Evolutionary conservation across 2,888 invertebrate genomes (phyloP), one percentile per base, ranked within the genome.

Genomic region (Thyatira batis): DNA sequence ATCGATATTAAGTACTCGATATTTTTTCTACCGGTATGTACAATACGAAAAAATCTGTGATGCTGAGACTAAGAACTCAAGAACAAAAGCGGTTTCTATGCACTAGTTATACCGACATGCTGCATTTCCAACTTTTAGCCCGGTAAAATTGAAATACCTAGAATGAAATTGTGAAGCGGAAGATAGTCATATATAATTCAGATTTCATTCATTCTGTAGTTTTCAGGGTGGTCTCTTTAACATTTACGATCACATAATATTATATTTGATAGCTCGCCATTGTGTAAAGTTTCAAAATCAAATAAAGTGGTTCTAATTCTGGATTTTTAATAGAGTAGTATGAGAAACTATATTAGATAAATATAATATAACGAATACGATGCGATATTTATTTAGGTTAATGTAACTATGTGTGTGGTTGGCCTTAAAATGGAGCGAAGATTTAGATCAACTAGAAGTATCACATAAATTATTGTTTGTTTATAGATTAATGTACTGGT

Each of bases 301-400:
- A 51, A 50, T 49, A 30, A 60, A 62, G 54, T 55, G 61, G 58
- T 53, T 61, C 62, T 56, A 56, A 59, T 61, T 58, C 48, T 48
- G 62, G 55, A 58, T 52, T 39, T n/a, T 51, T 55, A 61, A 59
- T 65, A 63, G 60, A 65, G 57, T 45, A 49, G 49, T 54, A 50
- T 25, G 45, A 52, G 54, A 52, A 57, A 59, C 52, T 44, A 27
- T 50, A 58, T 53, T 50, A 50, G 45, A 54, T 51, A 55, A 58
- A 58, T 55, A 49, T 45, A 13, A 48, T 25, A 48, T 13, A 54
- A 52, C 43, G 48, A 56, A 54, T 55, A 51, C n/a, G n/a, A n/a
- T n/a, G 21, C 43, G 43, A 68, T 73, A 74, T 71, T 69, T 73
- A 78, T 80, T 67, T 73, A 70, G 82, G 82, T 80, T 80, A 81